Evolutionary conservation across 1,140 invertebrate genomes (phyloP), one percentile per base, ranked within the genome.

Genomic region (Stegodyphus mimosarum): DNA sequence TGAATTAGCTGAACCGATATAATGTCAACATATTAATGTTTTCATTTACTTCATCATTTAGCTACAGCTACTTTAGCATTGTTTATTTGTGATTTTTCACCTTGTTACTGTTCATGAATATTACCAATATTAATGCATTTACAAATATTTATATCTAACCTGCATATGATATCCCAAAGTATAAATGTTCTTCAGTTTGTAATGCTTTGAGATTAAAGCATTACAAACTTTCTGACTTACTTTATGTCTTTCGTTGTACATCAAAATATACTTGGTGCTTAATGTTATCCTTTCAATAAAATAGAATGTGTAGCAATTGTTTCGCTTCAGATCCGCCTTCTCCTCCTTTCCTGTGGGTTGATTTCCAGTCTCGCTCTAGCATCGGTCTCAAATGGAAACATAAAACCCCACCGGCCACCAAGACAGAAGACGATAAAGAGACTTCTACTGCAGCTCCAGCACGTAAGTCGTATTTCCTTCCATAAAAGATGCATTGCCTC

Each of bases 241-340:
- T 15, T 60, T 10, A 15, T 60, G 55, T 60, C 15, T 10, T 60
- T 60, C 55, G 9, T 60, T 60, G 55, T 10, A 60, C 55, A 2
- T 9, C 1, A 60, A 60, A 60, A 60, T 60, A 60, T 60, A 10
- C 3, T 33, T 33, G 1, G 33, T 33, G 33, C 33, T 60, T 9
- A 60, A 9, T 60, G 55, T 15, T 60, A 10, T 60, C 1, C 5
- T 60, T 60, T 60, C 55, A 60, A 10, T 15, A 60, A 10, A 60
- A 15, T 60, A 15, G 55, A 60, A 60, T 60, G 55, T 60, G 9
- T 60, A 60, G 15, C 55, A 60, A 10, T 60, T 60, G 9, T 60
- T 60, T 15, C 55, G 9, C 7, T 67, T 51, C 50, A 88, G 88
- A 88, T 88, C 87, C 88, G 15, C 88, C 88, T 6, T 67, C 80